Evolutionary conservation across 2,888 invertebrate species (phyloP), one percentile per base, ranked within the genome.

Genomic region (Troides oblongomaculatus): DNA sequence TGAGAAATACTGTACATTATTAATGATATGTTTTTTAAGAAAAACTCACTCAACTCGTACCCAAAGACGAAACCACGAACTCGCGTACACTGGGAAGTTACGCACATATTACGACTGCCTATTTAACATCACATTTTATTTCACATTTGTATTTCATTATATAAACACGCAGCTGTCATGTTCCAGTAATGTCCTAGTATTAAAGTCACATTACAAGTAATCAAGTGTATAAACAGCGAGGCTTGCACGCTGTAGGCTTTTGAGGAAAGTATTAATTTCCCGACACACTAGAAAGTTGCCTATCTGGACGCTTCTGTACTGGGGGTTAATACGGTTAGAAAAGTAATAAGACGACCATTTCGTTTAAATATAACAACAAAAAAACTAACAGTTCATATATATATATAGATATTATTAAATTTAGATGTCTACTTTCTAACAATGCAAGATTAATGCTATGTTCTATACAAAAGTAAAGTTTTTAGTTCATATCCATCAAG

Each of bases 211-310:
- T 66, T 66, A 70, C 8, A 56, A 43, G 21, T 65, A 66, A 64
- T 66, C 58, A 36, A 64, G 43, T 61, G 46, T 63, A 50, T 64
- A 43, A 61, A 62, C 64, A 64, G 43, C 23, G 66, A 56, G 62
- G 62, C 59, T 59, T 21, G 56, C 39, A 30, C 43, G 70, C 70
- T 70, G 66, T 43, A 23, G 64, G 66, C 63, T 84, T 80, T 80
- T 75, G 80, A 82, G 83, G 84, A 83, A 83, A 85, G 81, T 81
- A 86, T 84, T 85, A 84, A 88, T 88, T 87, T 86, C 80, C 80
- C 81, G 78, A 74, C 71, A 76, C 70, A 76, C 76, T 88, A 89
- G 89, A 89, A 89, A 89, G 89, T 81, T 73, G 70, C 30, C 70
- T 30, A 53, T 64, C 66, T 74, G 75, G 73, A 74, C 74, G 71